Percentiles rank a stretch among this genome's conserved stretches.
phyloP scores from a whole-genome alignment of 2,113 vertebrate species.

The Motacilla tschutschensis region DNA sequence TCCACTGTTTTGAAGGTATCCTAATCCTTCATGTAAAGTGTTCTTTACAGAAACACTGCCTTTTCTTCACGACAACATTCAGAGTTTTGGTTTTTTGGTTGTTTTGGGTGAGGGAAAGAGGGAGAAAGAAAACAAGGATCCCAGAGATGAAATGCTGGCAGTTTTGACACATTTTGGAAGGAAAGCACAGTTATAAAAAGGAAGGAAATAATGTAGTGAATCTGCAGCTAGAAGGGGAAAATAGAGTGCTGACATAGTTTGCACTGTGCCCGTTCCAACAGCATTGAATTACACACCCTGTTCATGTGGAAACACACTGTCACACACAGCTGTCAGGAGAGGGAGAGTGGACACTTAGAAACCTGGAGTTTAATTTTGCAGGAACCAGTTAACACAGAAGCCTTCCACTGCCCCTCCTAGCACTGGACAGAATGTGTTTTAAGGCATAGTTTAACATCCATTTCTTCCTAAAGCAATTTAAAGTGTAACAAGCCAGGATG shows the following conservation, averaged over 20 bases:
- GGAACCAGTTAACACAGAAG: conserved; percentile 40
- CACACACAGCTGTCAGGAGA: background rate
- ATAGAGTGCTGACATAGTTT: background rate
- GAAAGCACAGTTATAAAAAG: background rate
- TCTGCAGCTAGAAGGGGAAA: background rate
- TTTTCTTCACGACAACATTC: conserved; percentile 30
- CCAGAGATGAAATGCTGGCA: conserved; percentile 33
- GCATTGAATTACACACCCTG: background rate
- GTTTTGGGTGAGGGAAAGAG: background rate
- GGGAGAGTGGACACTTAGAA: conserved; percentile 1
- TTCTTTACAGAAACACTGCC: background rate
- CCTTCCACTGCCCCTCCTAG: conserved; percentile 41
- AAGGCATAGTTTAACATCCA: conserved; percentile 66
- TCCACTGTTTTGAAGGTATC: background rate
- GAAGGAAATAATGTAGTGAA: conserved; percentile 23
- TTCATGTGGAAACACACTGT: background rate
- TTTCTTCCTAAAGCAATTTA: conserved; percentile 64
- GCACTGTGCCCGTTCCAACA: background rate
- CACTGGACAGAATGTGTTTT: conserved; percentile 59
- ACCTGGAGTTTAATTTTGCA: conserved; percentile 38
- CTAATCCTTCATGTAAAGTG: conserved; percentile 14
- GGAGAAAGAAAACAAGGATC: conserved; percentile 40
- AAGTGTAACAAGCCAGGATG: conserved; percentile 61
- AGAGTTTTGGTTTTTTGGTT: conserved; percentile 29
- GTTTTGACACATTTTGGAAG: conserved; percentile 3